Evolutionary conservation across 2,888 invertebrate species (phyloP), one percentile per base, ranked within the genome.

Genomic region (Patella caerulea): DNA sequence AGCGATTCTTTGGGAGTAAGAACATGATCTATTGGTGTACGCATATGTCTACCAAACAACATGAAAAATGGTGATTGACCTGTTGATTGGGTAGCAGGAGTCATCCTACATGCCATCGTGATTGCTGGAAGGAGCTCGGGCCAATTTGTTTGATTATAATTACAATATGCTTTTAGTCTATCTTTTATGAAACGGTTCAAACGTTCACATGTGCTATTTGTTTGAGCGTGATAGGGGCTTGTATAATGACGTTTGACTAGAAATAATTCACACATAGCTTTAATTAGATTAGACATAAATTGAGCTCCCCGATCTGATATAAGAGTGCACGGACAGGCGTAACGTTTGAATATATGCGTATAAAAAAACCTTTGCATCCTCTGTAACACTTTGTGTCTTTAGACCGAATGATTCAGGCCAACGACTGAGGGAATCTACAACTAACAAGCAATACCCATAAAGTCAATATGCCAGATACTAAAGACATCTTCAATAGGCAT

Each of bases 401-500:
- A 78, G 11, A 14, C 75, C 72, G 52, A 78, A 71, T 14, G 56
- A 52, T 65, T 78, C 78, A 9, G 56, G 52, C 75, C 78, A 76
- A 14, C 53, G 15, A 1, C 34, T 56, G 7, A 52, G n/a, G 11
- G 72, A 24, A 14, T 77, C 77, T 5, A 77, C 77, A n/a, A 73
- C 72, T 0, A 77, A 56, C 17, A 78, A 34, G 1, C 74, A n/a
- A 24, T 71, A 71, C 52, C 55, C 2, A 81, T 45, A 11, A 81
- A 77, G 24, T 81, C 79, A 15, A 81, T 76, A 65, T 79, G 79
- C 34, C 72, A 59, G 19, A 78, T 2, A 4, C 70, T 55, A 53
- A 81, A 79, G 14, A 71, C 71, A 3, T 71, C 76, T 15, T 55
- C 69, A 3, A 79, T 24, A 2, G 81, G 78, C 45, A 81, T 11